These are phyloP conservation scores for Cyprichromis sp. DNA, from an alignment of 2,113 vertebrate species.

Conservation along the genomic window DNA sequence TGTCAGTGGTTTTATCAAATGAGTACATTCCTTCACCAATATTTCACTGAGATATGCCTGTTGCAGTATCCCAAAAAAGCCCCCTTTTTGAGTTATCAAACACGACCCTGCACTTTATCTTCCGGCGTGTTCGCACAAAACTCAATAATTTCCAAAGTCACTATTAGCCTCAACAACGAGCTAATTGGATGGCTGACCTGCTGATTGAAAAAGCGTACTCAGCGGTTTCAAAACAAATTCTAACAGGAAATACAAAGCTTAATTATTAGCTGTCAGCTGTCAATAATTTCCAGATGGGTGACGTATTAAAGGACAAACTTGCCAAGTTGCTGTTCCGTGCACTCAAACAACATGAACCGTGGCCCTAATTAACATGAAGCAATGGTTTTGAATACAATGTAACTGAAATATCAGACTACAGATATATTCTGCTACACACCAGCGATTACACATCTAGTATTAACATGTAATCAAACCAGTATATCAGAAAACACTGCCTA, in stretches of 20 bases:
- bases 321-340: neutral
- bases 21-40: neutral
- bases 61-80: neutral
- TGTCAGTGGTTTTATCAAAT: constrained; percentile 9
- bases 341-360: neutral
- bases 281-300: neutral
- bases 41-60: constrained; percentile 30
- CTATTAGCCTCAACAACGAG: constrained; percentile 12
- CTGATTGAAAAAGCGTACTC: constrained; percentile 26
- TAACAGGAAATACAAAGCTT: constrained; percentile 2
- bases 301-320: neutral
- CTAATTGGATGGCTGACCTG: constrained; percentile 48
- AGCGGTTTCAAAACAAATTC: constrained; percentile 30
- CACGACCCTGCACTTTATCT: neutral
- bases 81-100: neutral
- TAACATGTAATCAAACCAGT: neutral
- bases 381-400: neutral
- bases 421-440: neutral
- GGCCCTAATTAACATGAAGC: neutral
- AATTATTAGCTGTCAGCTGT: constrained; percentile 9
- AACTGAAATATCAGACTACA: neutral
- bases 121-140: constrained; percentile 17
- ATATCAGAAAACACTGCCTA: neutral
- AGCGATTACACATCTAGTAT: neutral
- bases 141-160: constrained; percentile 38